Conservation (phyloP, 1,140 invertebrate genomes). For the Drosophila novamexicana region DNA sequence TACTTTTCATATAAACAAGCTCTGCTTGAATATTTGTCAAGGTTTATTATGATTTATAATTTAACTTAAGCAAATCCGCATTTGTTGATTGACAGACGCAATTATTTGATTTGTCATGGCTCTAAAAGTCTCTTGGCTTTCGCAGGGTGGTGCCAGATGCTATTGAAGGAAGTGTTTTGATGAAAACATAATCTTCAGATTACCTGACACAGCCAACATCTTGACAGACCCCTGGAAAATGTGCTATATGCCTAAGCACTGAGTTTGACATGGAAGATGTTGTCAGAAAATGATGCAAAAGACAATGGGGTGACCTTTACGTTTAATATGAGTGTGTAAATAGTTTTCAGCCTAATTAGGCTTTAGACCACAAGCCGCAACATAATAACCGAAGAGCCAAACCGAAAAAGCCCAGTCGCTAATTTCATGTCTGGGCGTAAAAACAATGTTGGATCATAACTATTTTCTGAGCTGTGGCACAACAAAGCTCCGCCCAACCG, state of each 20-base stretch:
- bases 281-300: no score
- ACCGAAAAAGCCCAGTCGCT: conserved; percentile 1
- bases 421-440: conserved; percentile 30
- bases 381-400: background rate
- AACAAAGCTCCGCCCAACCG: conserved; percentile 46
- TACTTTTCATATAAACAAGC: no score
- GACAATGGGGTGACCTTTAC: no score
- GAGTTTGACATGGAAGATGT: background rate
- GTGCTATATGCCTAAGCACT: background rate
- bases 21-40: no score
- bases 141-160: conserved; percentile 1
- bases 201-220: background rate
- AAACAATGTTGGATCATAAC: conserved; percentile 49
- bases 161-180: background rate
- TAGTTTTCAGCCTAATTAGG: background rate
- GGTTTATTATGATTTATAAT: no score
- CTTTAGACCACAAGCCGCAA: conserved; percentile 1
- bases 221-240: background rate
- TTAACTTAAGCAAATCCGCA: background rate
- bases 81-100: conserved; percentile 7
- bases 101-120: conserved; percentile 8
- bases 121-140: background rate
- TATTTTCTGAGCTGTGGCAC: conserved; percentile 40
- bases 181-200: conserved; percentile 2
- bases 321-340: no score